Evolutionary conservation across 2,113 vertebrate species (phyloP).

Genomic region (Myocastor coypus): DNA sequence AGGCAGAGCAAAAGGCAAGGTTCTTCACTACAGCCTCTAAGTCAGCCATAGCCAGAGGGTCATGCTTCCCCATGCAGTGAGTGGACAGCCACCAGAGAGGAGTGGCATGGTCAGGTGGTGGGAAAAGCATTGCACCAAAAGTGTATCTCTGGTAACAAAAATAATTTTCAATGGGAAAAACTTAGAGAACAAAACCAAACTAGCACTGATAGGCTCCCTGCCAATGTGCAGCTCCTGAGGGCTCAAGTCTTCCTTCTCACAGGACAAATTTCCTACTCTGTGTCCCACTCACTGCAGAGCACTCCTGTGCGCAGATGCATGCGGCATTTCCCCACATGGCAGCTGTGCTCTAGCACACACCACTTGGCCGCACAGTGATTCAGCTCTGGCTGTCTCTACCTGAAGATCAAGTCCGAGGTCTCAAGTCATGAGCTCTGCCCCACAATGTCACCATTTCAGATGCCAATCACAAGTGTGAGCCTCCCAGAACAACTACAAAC

Average conservation of each 20-base stretch:
- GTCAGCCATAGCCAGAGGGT: background rate
- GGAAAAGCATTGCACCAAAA: background rate
- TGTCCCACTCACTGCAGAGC: background rate
- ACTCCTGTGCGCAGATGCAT: background rate
- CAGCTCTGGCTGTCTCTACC: background rate
- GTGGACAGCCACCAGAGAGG: background rate
- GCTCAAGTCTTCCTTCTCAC: background rate
- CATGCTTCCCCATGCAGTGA: background rate
- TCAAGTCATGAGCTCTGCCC: background rate
- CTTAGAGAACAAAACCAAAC: background rate
- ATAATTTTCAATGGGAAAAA: background rate
- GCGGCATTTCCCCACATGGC: background rate
- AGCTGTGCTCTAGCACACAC: background rate
- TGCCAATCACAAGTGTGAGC: background rate
- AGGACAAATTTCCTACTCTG: background rate
- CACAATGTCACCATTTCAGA: background rate
- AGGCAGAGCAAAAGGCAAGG: background rate
- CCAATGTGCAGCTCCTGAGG: background rate
- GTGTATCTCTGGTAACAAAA: slow-evolving; percentile 5
- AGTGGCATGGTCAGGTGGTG: background rate
- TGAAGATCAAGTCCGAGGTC: background rate
- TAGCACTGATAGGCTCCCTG: background rate
- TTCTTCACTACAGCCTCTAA: background rate
- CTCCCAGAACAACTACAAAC: background rate
- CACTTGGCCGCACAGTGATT: background rate